Evolutionary conservation across 2,797 vertebrate genomes (phyloP).

Genomic region (Hybognathus amarus): DNA sequence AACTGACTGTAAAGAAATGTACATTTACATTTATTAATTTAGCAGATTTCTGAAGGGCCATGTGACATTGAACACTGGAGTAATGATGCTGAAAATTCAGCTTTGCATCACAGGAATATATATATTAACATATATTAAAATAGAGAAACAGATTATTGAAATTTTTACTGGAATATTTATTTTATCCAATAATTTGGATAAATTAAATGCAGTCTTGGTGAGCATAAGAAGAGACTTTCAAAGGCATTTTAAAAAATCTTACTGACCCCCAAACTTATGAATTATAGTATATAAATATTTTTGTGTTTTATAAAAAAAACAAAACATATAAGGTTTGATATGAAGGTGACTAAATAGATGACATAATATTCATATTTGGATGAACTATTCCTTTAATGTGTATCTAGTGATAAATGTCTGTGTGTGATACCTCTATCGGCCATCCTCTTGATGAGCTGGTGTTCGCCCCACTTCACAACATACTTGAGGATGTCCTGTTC

Average conservation of each 20-base stretch:
- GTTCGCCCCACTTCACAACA: constrained; percentile 98
- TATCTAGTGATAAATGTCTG: constrained; percentile 17
- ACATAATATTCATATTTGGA: neutral
- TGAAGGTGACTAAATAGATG: neutral
- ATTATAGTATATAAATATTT: neutral
- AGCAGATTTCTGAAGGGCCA: neutral
- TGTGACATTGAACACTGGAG: neutral
- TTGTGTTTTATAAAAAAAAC: no score
- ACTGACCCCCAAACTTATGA: neutral
- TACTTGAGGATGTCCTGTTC: constrained; percentile 99
- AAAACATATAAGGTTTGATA: neutral
- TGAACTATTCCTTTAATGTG: neutral
- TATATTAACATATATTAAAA: neutral
- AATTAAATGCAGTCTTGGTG: neutral
- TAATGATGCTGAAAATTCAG: constrained; percentile 5
- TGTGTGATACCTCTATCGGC: constrained; percentile 91
- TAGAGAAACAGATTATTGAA: neutral
- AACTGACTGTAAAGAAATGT: neutral
- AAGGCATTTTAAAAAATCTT: no score
- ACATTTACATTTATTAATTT: no score
- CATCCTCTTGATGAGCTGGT: constrained; percentile 99
- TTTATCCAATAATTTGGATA: neutral
- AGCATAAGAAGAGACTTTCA: neutral
- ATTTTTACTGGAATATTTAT: neutral
- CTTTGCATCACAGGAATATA: neutral